These are phyloP conservation scores for Cerastis leucographa DNA, from an alignment of 2,888 invertebrate genomes.

Conservation along the genomic window DNA sequence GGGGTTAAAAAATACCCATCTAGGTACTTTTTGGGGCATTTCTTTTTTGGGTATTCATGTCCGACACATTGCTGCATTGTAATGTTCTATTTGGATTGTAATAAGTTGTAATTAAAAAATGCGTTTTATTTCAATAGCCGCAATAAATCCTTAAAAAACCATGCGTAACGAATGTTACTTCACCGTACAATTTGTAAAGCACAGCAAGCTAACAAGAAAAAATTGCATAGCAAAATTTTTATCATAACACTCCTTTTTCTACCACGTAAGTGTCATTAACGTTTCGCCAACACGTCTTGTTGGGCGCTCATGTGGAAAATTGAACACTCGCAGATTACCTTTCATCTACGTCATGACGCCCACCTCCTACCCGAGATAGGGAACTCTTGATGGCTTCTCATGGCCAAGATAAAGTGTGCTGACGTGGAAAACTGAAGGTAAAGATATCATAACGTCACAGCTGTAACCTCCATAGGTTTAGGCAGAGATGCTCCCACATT, in stretches of 20 bases:
- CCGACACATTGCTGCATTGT: no score
- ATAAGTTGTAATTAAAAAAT: no score
- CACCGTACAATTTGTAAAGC: neutral
- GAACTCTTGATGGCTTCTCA: constrained; percentile 45
- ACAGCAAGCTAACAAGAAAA: neutral
- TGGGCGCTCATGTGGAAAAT: constrained; percentile 66
- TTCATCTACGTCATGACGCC: constrained; percentile 62
- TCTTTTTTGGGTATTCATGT: neutral
- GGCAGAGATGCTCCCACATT: neutral
- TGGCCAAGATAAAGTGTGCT: constrained; percentile 43
- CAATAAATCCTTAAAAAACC: neutral
- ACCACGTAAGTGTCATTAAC: constrained; percentile 31
- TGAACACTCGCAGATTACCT: constrained; percentile 52
- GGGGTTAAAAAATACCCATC: neutral
- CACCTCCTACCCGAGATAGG: constrained; percentile 40
- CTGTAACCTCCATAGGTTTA: neutral
- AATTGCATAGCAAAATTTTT: neutral
- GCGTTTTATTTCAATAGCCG: neutral
- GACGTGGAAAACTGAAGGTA: constrained; percentile 39
- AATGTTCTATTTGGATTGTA: neutral
- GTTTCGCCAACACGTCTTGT: constrained; percentile 54
- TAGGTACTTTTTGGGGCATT: neutral
- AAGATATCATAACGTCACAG: neutral
- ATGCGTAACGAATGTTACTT: neutral
- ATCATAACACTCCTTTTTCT: constrained; percentile 27